Percentiles rank a stretch among this genome's conserved stretches.
Conservation (phyloP, 2,113 vertebrate species). For the Chloropsis hardwickii region DNA sequence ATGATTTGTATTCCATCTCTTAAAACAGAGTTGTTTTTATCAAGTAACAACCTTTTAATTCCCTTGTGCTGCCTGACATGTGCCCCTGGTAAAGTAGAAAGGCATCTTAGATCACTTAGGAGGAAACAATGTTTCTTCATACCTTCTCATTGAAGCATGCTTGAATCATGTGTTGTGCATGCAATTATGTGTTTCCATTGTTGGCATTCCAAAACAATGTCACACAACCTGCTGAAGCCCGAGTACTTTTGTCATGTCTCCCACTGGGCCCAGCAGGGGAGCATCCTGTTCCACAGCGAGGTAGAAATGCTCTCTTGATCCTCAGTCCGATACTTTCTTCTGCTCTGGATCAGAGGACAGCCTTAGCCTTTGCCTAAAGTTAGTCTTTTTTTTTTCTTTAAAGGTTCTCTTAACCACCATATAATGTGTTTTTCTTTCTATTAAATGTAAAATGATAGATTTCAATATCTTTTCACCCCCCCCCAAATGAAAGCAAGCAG, state of each 20-base stretch:
- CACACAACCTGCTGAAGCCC: not conserved
- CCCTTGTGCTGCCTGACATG: not conserved
- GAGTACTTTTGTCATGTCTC: not conserved
- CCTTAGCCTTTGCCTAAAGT: not conserved
- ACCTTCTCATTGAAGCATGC: slow-evolving; percentile 30
- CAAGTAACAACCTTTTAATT: slow-evolving; percentile 1
- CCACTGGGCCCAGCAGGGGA: not conserved
- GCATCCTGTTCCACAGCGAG: not conserved
- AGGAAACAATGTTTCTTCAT: not conserved
- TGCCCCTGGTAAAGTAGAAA: not conserved
- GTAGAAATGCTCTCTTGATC: not conserved
- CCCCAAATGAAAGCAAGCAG: not conserved
- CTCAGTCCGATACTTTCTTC: not conserved
- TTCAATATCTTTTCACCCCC: not conserved
- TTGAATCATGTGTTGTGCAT: slow-evolving; percentile 8
- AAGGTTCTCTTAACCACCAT: not conserved
- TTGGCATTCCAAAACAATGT: not conserved
- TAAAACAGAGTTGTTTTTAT: not conserved
- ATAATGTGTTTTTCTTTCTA: not conserved
- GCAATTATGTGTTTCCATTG: not conserved
- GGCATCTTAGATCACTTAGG: not conserved
- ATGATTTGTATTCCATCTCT: not conserved
- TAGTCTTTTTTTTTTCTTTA: not conserved
- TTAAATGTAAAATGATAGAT: not conserved
- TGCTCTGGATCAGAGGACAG: not conserved